These are phyloP conservation scores for Melanogrammus aeglefinus DNA, from an alignment of 2,797 vertebrate species.

Conservation along the genomic window DNA sequence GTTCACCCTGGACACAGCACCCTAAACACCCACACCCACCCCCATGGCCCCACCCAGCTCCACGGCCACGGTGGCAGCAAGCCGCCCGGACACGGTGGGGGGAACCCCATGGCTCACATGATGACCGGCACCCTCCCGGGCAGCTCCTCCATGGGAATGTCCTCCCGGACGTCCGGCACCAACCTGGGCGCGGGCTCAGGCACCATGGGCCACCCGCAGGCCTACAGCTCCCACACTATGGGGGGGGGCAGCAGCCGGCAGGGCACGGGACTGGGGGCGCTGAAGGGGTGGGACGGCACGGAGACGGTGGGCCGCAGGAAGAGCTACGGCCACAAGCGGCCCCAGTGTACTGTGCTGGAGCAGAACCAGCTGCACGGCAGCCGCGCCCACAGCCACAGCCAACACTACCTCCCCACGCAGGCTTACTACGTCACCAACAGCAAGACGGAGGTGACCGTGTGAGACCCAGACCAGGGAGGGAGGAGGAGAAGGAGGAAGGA, in stretches of 20 bases:
- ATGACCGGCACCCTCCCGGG: conserved; percentile 70
- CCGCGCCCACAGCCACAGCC: conserved; percentile 78
- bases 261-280: conserved; percentile 52
- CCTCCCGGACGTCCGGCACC: conserved; percentile 42
- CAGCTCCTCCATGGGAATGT: conserved; percentile 61
- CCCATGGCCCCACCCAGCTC: conserved; percentile 39
- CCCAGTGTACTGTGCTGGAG: conserved; percentile 81
- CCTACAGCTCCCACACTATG: conserved; percentile 68
- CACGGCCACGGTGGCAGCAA: conserved; percentile 73
- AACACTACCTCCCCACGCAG: conserved; percentile 91
- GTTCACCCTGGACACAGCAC: conserved; percentile 32
- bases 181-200: conserved; percentile 53
- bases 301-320: conserved; percentile 90
- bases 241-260: conserved; percentile 22
- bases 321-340: conserved; percentile 85
- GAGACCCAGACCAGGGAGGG: conserved; percentile 39
- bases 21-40: conserved; percentile 38
- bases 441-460: conserved; percentile 99
- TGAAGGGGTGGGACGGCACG: conserved; percentile 90
- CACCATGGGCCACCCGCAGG: conserved; percentile 76
- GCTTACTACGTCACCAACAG: conserved; percentile 99
- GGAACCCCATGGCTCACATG: conserved; percentile 64
- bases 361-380: conserved; percentile 85
- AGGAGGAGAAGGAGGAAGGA: conserved; percentile 56
- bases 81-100: conserved; percentile 57